A percentile compares a stretch with the other conserved stretches of the same genome.
These are phyloP conservation scores for Recurvirostra avosetta DNA, from an alignment of 2,113 vertebrate genomes.

Conservation along the genomic window DNA sequence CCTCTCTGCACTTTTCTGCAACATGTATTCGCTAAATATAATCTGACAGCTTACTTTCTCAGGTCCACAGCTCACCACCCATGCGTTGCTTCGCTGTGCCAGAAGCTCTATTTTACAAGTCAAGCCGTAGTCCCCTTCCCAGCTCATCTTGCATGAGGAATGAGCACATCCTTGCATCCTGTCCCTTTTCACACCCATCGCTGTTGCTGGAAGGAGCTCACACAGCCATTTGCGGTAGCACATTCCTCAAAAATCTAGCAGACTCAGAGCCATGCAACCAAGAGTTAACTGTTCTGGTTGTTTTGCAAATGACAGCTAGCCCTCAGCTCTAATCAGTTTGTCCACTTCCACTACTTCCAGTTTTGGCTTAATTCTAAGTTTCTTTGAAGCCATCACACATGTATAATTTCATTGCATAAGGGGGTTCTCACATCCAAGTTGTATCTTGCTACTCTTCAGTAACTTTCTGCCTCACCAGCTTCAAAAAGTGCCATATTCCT, in stretches of 20 bases:
- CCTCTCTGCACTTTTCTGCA: neutral
- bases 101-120: slow-evolving; percentile 30
- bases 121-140: neutral
- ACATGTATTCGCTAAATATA: slow-evolving; percentile 1
- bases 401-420: neutral
- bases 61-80: slow-evolving; percentile 20
- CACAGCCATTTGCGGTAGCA: neutral
- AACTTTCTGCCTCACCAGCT: neutral
- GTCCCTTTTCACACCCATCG: neutral
- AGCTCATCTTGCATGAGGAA: neutral
- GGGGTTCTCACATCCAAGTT: neutral
- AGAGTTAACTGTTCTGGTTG: neutral
- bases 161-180: neutral
- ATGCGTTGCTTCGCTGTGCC: neutral
- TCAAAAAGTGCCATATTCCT: neutral
- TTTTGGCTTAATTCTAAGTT: slow-evolving; percentile 31
- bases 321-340: neutral
- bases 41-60: slow-evolving; percentile 35
- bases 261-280: neutral
- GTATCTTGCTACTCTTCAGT: neutral
- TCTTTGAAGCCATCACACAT: neutral
- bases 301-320: neutral
- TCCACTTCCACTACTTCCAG: neutral
- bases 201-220: neutral
- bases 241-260: neutral